Evolutionary conservation across 1,140 invertebrate species (phyloP).

Genomic region (Reticulitermes speratus): DNA sequence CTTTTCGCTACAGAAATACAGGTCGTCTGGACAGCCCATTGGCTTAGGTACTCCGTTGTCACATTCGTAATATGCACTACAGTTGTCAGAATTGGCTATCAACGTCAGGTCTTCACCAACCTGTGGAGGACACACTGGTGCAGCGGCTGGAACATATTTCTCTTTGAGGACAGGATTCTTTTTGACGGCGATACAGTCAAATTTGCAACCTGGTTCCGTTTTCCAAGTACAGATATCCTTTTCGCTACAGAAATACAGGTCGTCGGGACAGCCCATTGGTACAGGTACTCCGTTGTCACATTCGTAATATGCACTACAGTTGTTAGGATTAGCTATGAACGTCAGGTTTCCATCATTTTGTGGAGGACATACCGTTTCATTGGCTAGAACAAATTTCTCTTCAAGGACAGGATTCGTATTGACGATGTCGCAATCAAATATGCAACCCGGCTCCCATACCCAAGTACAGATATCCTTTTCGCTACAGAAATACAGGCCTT

Average conservation of each 20-base stretch:
- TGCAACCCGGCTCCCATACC: neutral
- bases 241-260: neutral
- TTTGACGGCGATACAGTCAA: neutral
- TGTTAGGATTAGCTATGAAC: neutral
- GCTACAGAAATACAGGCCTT: neutral
- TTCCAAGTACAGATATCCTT: neutral
- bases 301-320: neutral
- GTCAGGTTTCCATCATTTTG: neutral
- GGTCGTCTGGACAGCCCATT: neutral
- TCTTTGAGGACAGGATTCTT: neutral
- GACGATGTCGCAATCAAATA: neutral
- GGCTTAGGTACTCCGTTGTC: neutral
- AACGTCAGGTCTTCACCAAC: neutral
- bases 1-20: neutral
- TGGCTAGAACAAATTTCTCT: too few species aligned
- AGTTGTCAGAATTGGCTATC: neutral
- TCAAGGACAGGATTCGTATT: neutral
- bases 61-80: neutral
- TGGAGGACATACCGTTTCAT: neutral
- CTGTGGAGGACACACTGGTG: neutral
- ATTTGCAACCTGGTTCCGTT: neutral
- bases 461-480: neutral
- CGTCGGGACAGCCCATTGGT: neutral
- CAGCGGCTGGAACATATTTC: too few species aligned
- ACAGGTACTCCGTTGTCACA: neutral